Base-by-base conservation (phyloP, 2,113 vertebrate species). In the Aegotheles bennettii region DNA sequence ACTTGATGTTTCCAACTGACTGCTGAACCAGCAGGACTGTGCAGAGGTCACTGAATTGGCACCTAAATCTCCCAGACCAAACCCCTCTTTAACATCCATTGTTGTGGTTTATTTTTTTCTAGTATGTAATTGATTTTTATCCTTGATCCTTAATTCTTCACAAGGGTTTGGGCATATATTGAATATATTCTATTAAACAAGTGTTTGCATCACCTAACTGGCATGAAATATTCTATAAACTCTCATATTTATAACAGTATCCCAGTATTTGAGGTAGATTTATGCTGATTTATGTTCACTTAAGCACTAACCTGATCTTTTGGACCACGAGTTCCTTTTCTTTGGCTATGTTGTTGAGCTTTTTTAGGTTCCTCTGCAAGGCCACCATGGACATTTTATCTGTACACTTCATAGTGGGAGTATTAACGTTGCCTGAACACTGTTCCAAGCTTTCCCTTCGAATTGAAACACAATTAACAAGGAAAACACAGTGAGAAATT, bases 251-350 rank as follows among this genome's bases (percentile, higher is more conserved):
- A 7, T 19, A 71, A 36, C 5, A 28, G 33, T 12, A n/a, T 6
- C 47, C 64, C 61, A 36, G 43, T 8, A 36, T 28, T 19, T 19
- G 54, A 3, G 23, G 26, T 20, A 28, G 31, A 36, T 28, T 70
- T 64, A 35, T 47, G 57, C 57, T 51, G 26, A 73, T 36, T 54
- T 35, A 31, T 6, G 8, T 38, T 70, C 4, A 2, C 6, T 76
- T 24, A 42, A 64, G 63, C 63, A 84, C 98, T 92, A 75, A 99
- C 99, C 98, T 98, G 77, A 93, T 93, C 84, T 97, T 98, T 88
- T 97, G 94, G 61, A 98, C 84, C 10, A 84, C 93, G 20, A 96
- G 76, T 43, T 98, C 97, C 91, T 98, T 98, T 89, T 98, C 98
- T 51, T 75, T 93, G 17, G 96, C 96, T 26, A 96, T 68, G 47